phyloP scores from a whole-genome alignment of 2,888 invertebrate species.

The Mythimna ferrago region DNA sequence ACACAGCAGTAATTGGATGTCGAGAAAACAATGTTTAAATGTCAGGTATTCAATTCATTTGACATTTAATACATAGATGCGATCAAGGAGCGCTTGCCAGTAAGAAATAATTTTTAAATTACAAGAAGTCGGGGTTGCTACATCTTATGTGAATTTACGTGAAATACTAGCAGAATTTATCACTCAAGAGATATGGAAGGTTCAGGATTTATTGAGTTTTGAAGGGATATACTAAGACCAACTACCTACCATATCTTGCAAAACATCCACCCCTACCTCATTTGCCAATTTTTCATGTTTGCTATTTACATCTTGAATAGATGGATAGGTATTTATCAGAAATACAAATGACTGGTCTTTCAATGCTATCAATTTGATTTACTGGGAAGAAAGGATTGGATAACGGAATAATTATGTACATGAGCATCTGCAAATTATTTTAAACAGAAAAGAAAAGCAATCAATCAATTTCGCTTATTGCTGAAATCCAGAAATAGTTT shows the following conservation, averaged over 20 bases:
- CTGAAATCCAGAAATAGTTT: not conserved
- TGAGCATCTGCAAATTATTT: not conserved
- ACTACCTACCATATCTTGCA: not conserved
- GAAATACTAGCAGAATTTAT: constrained; percentile 21
- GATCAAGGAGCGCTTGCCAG: constrained; percentile 24
- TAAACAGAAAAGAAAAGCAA: not conserved
- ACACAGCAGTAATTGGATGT: constrained; percentile 38
- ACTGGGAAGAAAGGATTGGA: not conserved
- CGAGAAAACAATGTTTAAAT: constrained; percentile 43
- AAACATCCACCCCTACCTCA: not conserved
- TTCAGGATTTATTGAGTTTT: constrained; percentile 21
- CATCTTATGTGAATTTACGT: constrained; percentile 8
- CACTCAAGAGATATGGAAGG: not conserved
- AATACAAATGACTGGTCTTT: not conserved
- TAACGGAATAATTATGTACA: not conserved
- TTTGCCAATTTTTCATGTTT: not conserved
- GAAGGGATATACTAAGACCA: not conserved
- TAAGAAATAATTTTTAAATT: not conserved
- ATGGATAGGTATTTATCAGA: too few species aligned
- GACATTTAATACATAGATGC: constrained; percentile 39
- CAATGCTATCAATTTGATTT: not conserved
- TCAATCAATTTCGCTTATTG: too few species aligned
- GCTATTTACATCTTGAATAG: not conserved
- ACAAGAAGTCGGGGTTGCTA: not conserved
- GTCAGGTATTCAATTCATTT: constrained; percentile 38